These are phyloP conservation scores for Pectinophora gossypiella DNA, from an alignment of 1,140 invertebrate genomes.

Conservation along the genomic window DNA sequence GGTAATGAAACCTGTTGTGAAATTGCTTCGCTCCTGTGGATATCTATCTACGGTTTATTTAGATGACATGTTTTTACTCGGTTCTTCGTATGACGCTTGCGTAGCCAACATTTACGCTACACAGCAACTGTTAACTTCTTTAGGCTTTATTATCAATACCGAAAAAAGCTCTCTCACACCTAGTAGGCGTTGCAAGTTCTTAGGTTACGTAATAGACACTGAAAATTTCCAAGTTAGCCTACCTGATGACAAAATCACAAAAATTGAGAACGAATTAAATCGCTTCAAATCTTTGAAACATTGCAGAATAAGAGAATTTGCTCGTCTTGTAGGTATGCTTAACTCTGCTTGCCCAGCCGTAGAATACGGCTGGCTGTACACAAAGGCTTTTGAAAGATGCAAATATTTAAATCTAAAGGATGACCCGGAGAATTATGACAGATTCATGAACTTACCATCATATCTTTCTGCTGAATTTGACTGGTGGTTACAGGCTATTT, in stretches of 20 bases:
- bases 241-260: neutral
- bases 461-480: neutral
- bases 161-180: neutral
- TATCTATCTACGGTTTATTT: neutral
- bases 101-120: neutral
- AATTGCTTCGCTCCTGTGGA: neutral
- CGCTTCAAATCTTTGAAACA: neutral
- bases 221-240: slow-evolving; percentile 6
- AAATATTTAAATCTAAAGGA: slow-evolving; percentile 6
- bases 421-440: slow-evolving; percentile 7
- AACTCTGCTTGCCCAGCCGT: slow-evolving; percentile 8
- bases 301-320: slow-evolving; percentile 9
- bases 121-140: neutral
- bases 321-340: slow-evolving; percentile 2
- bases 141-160: slow-evolving; percentile 9
- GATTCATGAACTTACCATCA: neutral
- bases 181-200: neutral
- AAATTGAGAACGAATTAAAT: neutral
- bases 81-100: neutral
- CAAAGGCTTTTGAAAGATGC: slow-evolving; percentile 9
- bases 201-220: slow-evolving; percentile 5
- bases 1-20: too few relatives aligned
- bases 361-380: too few relatives aligned
- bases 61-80: neutral
- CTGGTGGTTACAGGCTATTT: neutral